Evolutionary conservation across 2,888 invertebrate species (phyloP).

Genomic region (Nemotelus nigrinus): DNA sequence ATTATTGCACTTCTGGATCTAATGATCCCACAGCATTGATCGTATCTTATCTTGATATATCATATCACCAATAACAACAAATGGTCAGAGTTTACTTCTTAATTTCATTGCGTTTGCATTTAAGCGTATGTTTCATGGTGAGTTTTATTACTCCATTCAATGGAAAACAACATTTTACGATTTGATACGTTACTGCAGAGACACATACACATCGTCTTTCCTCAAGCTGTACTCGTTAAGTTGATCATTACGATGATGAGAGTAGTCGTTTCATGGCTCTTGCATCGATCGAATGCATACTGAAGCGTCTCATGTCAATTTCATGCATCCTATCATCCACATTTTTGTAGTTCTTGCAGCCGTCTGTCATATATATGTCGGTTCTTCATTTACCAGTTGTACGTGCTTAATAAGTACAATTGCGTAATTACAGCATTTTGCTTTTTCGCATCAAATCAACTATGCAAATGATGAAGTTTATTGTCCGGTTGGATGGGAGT

Average conservation of each 20-base stretch:
- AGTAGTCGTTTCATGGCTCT: no score
- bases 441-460: not conserved
- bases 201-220: not conserved
- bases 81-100: not conserved
- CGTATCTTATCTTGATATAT: no score
- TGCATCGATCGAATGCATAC: not conserved
- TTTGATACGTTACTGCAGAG: not conserved
- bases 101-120: not conserved
- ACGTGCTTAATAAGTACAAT: not conserved
- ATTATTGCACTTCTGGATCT: not conserved
- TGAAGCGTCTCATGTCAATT: not conserved
- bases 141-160: constrained; percentile 23
- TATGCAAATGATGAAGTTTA: no score
- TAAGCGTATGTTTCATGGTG: not conserved
- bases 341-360: not conserved
- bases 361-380: not conserved
- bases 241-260: no score
- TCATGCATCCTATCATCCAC: not conserved
- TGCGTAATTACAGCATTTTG: not conserved
- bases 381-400: not conserved
- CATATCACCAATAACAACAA: no score
- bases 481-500: no score
- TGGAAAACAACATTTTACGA: constrained; percentile 19
- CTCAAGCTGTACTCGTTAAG: not conserved
- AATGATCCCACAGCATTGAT: not conserved